Evolutionary conservation across 1,140 invertebrate species (phyloP).

Genomic region (Drosophila asahinai): DNA sequence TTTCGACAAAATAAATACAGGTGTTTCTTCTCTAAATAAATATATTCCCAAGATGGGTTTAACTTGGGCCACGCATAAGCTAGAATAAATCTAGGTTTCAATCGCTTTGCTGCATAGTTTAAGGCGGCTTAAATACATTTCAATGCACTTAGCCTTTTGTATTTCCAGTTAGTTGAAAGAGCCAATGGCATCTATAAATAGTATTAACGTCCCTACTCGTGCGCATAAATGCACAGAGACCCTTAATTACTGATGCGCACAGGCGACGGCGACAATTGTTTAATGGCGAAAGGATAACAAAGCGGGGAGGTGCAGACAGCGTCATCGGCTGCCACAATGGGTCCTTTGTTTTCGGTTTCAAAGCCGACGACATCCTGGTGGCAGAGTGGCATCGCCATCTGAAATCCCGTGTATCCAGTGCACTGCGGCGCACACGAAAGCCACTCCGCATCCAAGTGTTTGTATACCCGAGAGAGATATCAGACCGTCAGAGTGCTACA

Average conservation of each 20-base stretch:
- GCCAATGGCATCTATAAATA: conserved; percentile 33
- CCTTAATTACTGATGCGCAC: conserved; percentile 60
- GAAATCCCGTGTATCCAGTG: conserved; percentile 62
- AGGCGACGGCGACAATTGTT: conserved; percentile 59
- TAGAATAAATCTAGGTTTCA: not conserved
- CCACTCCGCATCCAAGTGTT: conserved; percentile 75
- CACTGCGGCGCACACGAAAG: conserved; percentile 67
- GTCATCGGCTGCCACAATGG: conserved; percentile 48
- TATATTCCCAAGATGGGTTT: not conserved
- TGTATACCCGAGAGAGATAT: conserved; percentile 49
- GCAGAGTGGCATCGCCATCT: conserved; percentile 63
- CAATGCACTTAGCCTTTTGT: conserved; percentile 7
- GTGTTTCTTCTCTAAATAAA: not conserved
- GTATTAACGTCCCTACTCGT: conserved; percentile 26
- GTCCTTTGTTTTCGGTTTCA: conserved; percentile 70
- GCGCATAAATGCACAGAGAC: conserved; percentile 38
- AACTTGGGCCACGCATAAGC: not conserved
- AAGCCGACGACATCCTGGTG: conserved; percentile 67
- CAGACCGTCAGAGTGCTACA: conserved; percentile 13
- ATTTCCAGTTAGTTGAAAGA: conserved; percentile 2
- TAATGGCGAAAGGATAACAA: conserved; percentile 49
- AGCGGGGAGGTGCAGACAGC: conserved; percentile 20
- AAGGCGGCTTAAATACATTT: not conserved
- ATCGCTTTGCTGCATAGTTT: conserved; percentile 2
- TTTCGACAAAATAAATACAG: not conserved